Evolutionary conservation across 2,113 vertebrate species (phyloP).

Genomic region (Callospermophilus lateralis): DNA sequence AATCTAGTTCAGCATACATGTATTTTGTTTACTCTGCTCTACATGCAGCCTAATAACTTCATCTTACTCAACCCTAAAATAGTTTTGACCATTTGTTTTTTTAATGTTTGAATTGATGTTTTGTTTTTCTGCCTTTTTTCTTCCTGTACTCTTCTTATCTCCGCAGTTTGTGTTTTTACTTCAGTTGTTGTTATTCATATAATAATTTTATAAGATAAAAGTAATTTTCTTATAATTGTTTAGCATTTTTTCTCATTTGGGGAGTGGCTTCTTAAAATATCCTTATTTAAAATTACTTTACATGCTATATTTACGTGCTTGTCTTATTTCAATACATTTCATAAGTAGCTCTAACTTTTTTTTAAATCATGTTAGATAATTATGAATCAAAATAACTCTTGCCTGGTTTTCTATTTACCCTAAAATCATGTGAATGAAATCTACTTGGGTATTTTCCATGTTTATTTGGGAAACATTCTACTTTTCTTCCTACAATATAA

Average conservation of each 20-base stretch:
- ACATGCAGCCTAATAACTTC: background rate
- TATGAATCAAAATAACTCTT: background rate
- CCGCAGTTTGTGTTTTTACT: background rate
- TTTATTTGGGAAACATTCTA: background rate
- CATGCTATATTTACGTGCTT: background rate
- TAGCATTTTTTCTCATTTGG: background rate
- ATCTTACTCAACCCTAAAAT: conserved; percentile 9
- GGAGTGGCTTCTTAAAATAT: background rate
- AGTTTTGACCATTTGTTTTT: background rate
- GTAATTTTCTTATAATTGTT: background rate
- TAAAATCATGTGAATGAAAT: background rate
- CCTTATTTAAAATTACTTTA: background rate
- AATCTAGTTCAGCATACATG: background rate
- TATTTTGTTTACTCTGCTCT: background rate
- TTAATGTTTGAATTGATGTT: background rate
- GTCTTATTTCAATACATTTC: background rate
- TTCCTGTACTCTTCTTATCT: background rate
- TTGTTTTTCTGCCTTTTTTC: background rate
- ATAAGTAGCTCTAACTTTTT: background rate
- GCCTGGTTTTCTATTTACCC: background rate
- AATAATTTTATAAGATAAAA: background rate
- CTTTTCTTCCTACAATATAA: background rate
- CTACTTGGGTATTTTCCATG: background rate
- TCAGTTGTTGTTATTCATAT: background rate
- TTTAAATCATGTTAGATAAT: background rate